Evolutionary conservation across 2,113 vertebrate genomes (phyloP).

Genomic region (Pitta sordida): DNA sequence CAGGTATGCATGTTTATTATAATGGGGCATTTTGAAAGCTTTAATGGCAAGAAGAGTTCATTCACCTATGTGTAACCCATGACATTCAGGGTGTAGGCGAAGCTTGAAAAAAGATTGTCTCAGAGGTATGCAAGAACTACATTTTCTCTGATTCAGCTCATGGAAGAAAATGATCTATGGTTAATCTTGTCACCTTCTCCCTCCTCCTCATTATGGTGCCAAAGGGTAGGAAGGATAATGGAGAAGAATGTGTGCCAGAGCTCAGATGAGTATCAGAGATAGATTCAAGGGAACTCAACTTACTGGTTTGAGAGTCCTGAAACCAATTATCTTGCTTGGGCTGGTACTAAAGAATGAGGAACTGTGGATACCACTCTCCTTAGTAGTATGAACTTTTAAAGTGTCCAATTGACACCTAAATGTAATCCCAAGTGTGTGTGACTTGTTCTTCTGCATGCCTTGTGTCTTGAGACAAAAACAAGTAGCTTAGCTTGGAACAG

Average conservation of each 20-base stretch:
- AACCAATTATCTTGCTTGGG: not conserved
- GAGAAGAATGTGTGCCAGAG: not conserved
- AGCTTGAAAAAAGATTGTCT: not conserved
- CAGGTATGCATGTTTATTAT: not conserved
- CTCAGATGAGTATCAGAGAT: not conserved
- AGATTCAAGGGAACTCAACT: not conserved
- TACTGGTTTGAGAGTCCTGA: constrained; percentile 24
- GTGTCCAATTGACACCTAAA: not conserved
- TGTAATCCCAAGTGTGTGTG: not conserved
- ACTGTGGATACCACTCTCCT: not conserved
- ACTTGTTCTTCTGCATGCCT: not conserved
- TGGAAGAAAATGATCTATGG: not conserved
- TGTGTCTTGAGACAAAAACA: not conserved
- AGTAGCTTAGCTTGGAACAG: not conserved
- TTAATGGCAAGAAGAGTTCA: not conserved
- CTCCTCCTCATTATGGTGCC: not conserved
- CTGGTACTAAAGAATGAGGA: constrained; percentile 23
- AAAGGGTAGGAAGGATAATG: not conserved
- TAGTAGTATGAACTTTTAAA: not conserved
- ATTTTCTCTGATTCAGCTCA: not conserved
- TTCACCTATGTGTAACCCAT: not conserved
- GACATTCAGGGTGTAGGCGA: not conserved
- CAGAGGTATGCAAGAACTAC: not conserved
- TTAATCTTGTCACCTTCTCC: not conserved
- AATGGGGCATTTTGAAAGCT: not conserved